phyloP scores from a whole-genome alignment of 2,113 vertebrate species.

The Plectropomus leopardus region DNA sequence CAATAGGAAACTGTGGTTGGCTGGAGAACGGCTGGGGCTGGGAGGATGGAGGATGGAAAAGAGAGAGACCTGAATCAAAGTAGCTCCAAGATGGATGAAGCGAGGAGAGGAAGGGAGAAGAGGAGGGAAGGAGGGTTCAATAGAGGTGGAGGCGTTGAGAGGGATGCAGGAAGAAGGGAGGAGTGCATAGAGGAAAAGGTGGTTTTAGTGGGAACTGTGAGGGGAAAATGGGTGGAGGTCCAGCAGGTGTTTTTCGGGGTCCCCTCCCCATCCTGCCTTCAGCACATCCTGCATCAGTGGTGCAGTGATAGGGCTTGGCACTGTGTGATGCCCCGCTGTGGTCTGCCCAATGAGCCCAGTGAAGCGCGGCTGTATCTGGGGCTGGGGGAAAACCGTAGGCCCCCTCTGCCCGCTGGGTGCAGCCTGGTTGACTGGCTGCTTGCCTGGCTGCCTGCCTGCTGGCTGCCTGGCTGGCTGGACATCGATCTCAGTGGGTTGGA shows the following conservation, averaged over 20 bases:
- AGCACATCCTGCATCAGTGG: conserved; percentile 68
- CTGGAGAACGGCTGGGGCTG: conserved; percentile 88
- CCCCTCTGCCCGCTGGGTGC: conserved; percentile 79
- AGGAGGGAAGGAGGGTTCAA: conserved; percentile 84
- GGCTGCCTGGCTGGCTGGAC: conserved; percentile 86
- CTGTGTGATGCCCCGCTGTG: conserved; percentile 84
- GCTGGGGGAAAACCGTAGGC: conserved; percentile 72
- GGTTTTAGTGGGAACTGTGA: conserved; percentile 71
- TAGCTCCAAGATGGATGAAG: conserved; percentile 94
- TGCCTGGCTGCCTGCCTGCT: conserved; percentile 76
- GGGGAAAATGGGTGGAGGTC: conserved; percentile 68
- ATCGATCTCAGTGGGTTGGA: conserved; percentile 91
- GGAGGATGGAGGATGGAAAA: conserved; percentile 87
- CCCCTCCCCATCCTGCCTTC: conserved; percentile 61
- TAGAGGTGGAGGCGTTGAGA: conserved; percentile 74
- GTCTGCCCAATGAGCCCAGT: conserved; percentile 89
- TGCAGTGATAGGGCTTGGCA: conserved; percentile 81
- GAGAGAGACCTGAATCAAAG: conserved; percentile 91
- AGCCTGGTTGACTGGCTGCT: conserved; percentile 75
- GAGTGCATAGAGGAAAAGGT: conserved; percentile 68
- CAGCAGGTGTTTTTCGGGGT: conserved; percentile 44
- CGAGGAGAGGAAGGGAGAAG: conserved; percentile 85
- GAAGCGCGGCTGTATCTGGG: conserved; percentile 80
- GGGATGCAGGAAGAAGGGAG: conserved; percentile 81
- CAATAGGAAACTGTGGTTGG: conserved; percentile 97